phyloP scores from a whole-genome alignment of 2,888 invertebrate genomes.

The Rambutsinella grinnellia region DNA sequence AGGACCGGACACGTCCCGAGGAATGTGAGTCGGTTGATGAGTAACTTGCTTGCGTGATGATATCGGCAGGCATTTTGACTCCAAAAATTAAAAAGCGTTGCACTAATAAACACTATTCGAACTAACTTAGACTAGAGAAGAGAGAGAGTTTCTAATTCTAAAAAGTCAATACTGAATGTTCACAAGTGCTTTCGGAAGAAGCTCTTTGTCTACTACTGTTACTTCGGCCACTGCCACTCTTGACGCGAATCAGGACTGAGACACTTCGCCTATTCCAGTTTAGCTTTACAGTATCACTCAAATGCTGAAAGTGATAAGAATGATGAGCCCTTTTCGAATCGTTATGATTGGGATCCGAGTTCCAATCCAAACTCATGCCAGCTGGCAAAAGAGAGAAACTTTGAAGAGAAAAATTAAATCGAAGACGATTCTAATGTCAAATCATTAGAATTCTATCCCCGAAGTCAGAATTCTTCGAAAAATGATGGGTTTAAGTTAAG shows the following conservation, averaged over 20 bases:
- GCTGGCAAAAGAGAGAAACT: slow-evolving; percentile 17
- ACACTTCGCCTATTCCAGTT: slow-evolving; percentile 52
- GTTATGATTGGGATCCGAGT: slow-evolving; percentile 39
- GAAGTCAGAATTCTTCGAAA: slow-evolving; percentile 8
- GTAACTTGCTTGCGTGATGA: no score
- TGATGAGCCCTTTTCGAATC: slow-evolving; percentile 8
- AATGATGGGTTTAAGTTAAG: slow-evolving; percentile 24
- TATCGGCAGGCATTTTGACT: no score
- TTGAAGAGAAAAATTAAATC: background rate
- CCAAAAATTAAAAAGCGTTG: no score
- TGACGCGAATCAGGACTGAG: slow-evolving; percentile 49
- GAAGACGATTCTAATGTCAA: slow-evolving; percentile 3
- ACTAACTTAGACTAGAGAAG: no score
- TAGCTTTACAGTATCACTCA: slow-evolving; percentile 53
- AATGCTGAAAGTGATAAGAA: slow-evolving; percentile 27
- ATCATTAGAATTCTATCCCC: slow-evolving; percentile 14
- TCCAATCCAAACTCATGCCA: slow-evolving; percentile 47
- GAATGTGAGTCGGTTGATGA: slow-evolving; percentile 29
- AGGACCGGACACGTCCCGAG: slow-evolving; percentile 14
- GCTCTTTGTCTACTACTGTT: slow-evolving; percentile 58
- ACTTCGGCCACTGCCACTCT: slow-evolving; percentile 56
- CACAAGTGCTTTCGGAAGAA: slow-evolving; percentile 7
- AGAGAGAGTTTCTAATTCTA: no score
- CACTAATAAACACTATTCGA: no score
- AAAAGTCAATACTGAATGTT: slow-evolving; percentile 6